Conservation (phyloP, 2,797 vertebrate species). For the Gymnopithys bicolor region DNA sequence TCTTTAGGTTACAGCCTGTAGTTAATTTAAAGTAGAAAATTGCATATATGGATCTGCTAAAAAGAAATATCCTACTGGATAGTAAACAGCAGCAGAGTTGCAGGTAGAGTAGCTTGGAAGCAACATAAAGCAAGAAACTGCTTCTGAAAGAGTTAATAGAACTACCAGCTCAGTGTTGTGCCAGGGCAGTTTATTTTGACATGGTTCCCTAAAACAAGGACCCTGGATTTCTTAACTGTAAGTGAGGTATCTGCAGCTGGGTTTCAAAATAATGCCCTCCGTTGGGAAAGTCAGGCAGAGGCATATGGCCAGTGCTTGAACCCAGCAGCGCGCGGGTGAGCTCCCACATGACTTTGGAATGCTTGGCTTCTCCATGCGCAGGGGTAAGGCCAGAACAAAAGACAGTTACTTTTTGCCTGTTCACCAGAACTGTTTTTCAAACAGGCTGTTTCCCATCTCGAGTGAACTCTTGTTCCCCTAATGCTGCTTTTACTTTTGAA, state of each 20-base stretch:
- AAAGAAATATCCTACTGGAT: background rate
- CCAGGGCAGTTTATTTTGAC: background rate
- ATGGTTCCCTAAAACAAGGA: background rate
- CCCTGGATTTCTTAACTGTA: background rate
- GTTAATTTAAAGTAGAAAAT: background rate
- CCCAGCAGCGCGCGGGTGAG: background rate
- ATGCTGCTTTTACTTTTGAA: slow-evolving; percentile 35
- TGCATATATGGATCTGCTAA: background rate
- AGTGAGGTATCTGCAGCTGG: background rate
- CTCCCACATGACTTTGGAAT: background rate
- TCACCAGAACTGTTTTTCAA: slow-evolving; percentile 5
- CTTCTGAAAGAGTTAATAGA: background rate
- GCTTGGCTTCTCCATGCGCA: background rate
- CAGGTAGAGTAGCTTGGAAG: background rate
- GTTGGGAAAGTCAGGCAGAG: background rate
- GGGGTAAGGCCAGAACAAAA: background rate
- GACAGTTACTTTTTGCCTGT: slow-evolving; percentile 17
- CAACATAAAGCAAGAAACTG: background rate
- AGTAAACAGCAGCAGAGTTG: background rate
- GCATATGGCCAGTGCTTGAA: background rate
- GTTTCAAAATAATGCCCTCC: slow-evolving; percentile 12
- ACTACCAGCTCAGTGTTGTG: background rate
- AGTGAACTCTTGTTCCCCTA: slow-evolving; percentile 39
- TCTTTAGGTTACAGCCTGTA: background rate
- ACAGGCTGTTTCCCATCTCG: background rate